Base-by-base conservation (phyloP, 2,888 invertebrate species). In the Protonemura montana region DNA sequence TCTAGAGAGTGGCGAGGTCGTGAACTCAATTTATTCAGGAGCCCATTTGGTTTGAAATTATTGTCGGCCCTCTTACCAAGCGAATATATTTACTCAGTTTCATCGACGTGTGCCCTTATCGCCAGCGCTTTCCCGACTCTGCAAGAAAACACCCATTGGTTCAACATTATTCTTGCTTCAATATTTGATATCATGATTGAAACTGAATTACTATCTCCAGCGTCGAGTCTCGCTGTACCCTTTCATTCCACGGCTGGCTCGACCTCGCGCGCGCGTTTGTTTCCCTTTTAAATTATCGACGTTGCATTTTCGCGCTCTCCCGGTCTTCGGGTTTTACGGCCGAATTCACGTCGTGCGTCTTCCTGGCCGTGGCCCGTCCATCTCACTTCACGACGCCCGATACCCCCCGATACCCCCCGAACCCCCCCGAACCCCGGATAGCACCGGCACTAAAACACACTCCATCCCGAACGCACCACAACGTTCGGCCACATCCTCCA, bases 131-230 rank as follows among this genome's bases (percentile, higher is more conserved):
- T 59, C 59, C 7, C 59, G 7, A 59, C 59, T 10, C 6, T 59
- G 59, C 59, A 3, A 10, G 59, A 10, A 59, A 59, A 59, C 59
- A 59, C 6, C 13, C 59, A 21, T 21, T 59, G 59, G 16, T 13
- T 21, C 59, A 59, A 21, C 59, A 21, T 59, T 59, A 59, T 59
- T 59, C 59, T 21, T 59, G 21, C 59, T 59, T 59, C 7, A 59
- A 59, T 59, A 59, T 59, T 59, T 59, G 59, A 59, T 59, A 59
- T 59, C 59, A 59, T 59, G 59, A 59, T 59, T 59, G 59, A 59
- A 59, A 59, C 59, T 21, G 59, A 59, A 59, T 59, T 59, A 59
- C 59, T 59, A 10, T 59, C 59, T 59, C 59, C 59, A 21, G 21
- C 59, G 21, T 59, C 59, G 59, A n/a, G n/a, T n/a, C n/a, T n/a